phyloP scores from a whole-genome alignment of 30 jellyfish, hydroid and myxozoan genomes.

The Aurelia aurita region DNA sequence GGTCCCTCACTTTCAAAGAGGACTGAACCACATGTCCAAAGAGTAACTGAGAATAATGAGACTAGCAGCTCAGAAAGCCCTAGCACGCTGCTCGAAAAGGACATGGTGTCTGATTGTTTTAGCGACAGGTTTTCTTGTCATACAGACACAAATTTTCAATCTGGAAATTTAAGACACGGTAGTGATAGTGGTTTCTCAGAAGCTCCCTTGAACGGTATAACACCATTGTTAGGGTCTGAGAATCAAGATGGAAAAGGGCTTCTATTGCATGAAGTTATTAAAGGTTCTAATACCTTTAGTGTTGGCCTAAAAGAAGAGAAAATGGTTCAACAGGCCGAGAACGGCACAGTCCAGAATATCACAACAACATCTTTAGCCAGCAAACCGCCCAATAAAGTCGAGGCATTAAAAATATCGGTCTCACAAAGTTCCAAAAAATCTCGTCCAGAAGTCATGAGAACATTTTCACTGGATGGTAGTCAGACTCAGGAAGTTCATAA shows the following conservation, averaged over 20 bases:
- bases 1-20: neutral
- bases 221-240: neutral
- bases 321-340: too few species aligned
- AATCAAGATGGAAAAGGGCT: neutral
- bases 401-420: too few species aligned
- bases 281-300: too few species aligned
- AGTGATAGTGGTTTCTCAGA: constrained; percentile 68
- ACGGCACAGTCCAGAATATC: too few species aligned
- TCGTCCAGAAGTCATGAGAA: neutral
- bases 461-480: neutral
- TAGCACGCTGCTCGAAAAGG: neutral
- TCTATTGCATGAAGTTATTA: neutral
- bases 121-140: constrained; percentile 33
- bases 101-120: neutral
- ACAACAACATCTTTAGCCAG: too few species aligned
- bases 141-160: constrained; percentile 25
- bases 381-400: too few species aligned
- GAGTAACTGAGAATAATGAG: neutral
- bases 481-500: neutral
- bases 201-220: neutral
- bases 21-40: neutral
- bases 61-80: constrained; percentile 4
- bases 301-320: too few species aligned
- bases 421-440: too few species aligned
- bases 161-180: constrained; percentile 22